Conservation (phyloP, 2,113 vertebrate species). For the Dasyurus viverrinus region DNA sequence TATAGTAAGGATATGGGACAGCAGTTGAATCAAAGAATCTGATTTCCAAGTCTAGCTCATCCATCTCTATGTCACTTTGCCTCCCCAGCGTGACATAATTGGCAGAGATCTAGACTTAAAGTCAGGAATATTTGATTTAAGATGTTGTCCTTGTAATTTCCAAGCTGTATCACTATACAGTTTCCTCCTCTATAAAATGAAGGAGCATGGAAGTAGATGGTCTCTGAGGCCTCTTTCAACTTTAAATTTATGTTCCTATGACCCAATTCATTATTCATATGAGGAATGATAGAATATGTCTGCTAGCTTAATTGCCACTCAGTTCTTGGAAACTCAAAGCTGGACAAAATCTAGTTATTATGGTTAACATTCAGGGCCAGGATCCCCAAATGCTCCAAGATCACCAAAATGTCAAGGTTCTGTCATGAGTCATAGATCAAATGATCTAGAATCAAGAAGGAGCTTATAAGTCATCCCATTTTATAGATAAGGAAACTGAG, state of each 20-base stretch:
- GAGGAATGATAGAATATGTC: not conserved
- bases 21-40: not conserved
- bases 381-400: not conserved
- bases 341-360: not conserved
- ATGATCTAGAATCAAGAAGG: not conserved
- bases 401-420: not conserved
- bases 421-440: not conserved
- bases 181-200: not conserved
- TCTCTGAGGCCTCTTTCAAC: not conserved
- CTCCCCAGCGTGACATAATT: not conserved
- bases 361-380: not conserved
- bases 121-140: not conserved
- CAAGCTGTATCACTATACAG: not conserved
- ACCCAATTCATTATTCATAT: not conserved
- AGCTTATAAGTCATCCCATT: not conserved
- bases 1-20: not conserved
- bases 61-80: not conserved
- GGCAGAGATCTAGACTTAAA: not conserved
- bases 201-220: not conserved
- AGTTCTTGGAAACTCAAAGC: not conserved
- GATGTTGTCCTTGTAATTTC: not conserved
- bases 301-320: not conserved
- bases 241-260: not conserved
- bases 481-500: not conserved
- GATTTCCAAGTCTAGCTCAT: not conserved